Evolutionary conservation across 2,888 invertebrate genomes (phyloP).

Genomic region (Microctonus brassicae): DNA sequence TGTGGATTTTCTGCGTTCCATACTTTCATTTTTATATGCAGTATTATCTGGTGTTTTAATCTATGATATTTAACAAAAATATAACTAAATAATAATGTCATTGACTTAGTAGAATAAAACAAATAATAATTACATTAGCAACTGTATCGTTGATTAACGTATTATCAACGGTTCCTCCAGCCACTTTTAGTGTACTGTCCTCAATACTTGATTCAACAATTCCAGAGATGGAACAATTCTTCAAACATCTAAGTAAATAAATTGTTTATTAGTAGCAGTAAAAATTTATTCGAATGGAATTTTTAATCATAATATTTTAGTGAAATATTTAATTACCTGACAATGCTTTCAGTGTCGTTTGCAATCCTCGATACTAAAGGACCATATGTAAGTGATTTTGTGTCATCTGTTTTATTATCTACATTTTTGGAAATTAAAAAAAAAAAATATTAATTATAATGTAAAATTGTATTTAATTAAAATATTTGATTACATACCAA

Average conservation of each 20-base stretch:
- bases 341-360: background rate
- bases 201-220: constrained; percentile 12
- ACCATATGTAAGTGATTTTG: too few species aligned
- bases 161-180: background rate
- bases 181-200: constrained; percentile 8
- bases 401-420: constrained; percentile 6
- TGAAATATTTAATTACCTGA: background rate
- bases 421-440: background rate
- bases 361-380: too few species aligned
- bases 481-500: constrained; percentile 35
- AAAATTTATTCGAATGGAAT: background rate
- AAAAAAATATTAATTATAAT: background rate
- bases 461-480: background rate
- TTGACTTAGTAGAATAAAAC: background rate
- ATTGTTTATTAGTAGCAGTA: background rate
- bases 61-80: background rate
- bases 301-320: background rate
- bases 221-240: constrained; percentile 35
- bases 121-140: background rate
- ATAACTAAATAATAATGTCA: background rate
- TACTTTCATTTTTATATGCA: background rate
- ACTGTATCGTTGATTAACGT: too few species aligned
- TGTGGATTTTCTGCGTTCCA: constrained; percentile 16
- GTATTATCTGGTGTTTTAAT: background rate
- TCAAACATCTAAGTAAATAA: constrained; percentile 32